A percentile compares a stretch with the other conserved stretches of the same genome.
These are phyloP conservation scores for Gila robusta DNA, from an alignment of 2,797 vertebrate genomes.

Conservation along the genomic window DNA sequence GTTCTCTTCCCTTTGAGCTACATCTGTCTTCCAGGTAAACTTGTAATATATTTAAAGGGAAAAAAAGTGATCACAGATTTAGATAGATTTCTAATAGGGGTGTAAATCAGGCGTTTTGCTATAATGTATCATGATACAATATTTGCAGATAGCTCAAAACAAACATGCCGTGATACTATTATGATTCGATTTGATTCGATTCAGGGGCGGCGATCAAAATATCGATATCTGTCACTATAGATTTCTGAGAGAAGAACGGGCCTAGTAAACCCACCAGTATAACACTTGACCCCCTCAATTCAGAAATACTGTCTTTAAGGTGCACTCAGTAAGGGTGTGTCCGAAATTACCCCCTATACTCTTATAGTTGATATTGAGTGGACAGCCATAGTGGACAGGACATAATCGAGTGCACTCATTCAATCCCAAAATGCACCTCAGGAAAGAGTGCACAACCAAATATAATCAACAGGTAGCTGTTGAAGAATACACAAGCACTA, in stretches of 20 bases:
- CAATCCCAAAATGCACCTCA: conserved; percentile 1
- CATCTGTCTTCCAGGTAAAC: neutral
- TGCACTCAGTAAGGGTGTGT: neutral
- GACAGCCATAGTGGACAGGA: neutral
- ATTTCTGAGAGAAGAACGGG: neutral
- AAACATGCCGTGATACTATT: neutral
- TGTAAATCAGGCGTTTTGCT: neutral
- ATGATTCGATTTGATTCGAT: neutral
- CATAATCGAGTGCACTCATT: neutral
- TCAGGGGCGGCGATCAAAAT: neutral
- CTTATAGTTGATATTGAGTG: neutral
- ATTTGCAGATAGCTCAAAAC: neutral
- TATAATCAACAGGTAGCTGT: neutral
- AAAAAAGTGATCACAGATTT: neutral
- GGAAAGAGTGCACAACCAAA: neutral
- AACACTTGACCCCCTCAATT: conserved; percentile 19
- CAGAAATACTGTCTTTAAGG: neutral
- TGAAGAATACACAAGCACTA: neutral
- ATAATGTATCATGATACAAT: neutral
- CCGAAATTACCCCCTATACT: neutral
- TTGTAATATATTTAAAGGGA: neutral
- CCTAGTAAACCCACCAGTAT: neutral
- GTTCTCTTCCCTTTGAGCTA: neutral
- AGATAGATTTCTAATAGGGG: neutral
- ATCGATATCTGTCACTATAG: conserved; percentile 15